These are phyloP conservation scores for Plumapathes pennacea DNA, from an alignment of 92 coral and sea anemone species.

Conservation along the genomic window DNA sequence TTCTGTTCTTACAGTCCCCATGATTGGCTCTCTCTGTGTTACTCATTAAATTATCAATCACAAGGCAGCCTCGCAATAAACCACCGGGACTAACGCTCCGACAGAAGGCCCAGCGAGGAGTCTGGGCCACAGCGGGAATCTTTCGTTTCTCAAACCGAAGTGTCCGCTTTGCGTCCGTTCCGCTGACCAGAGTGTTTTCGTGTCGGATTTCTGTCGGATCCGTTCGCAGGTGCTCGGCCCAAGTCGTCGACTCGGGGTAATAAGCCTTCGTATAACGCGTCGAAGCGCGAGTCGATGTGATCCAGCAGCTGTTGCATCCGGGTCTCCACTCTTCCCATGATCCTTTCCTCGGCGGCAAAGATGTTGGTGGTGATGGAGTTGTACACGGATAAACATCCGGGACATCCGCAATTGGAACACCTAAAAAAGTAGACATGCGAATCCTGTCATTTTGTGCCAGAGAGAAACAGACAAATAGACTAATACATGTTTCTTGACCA, in stretches of 20 bases:
- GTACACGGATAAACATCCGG: conserved; percentile 94
- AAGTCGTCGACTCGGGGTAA: conserved; percentile 60
- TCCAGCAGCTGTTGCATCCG: conserved; percentile 72
- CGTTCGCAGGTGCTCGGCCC: neutral
- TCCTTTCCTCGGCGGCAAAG: conserved; percentile 92
- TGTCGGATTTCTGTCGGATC: conserved; percentile 5
- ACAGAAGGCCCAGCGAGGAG: too few species aligned
- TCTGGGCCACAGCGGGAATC: neutral
- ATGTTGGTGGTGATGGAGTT: conserved; percentile 93
- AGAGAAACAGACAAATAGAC: too few species aligned
- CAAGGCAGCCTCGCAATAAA: too few species aligned
- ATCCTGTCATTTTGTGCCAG: too few species aligned
- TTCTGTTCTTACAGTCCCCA: too few species aligned
- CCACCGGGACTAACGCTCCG: too few species aligned
- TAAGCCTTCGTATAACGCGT: conserved; percentile 57
- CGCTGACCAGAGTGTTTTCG: conserved; percentile 21
- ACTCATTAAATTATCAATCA: too few species aligned
- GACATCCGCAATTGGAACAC: conserved; percentile 91
- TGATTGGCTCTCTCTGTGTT: too few species aligned
- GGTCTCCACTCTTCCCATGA: conserved; percentile 82
- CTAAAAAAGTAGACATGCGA: conserved; percentile 25
- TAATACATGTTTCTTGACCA: too few species aligned
- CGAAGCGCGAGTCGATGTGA: conserved; percentile 83
- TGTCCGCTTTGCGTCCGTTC: conserved; percentile 36
- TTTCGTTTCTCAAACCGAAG: conserved; percentile 31